These are phyloP conservation scores for Rhagologus leucostigma DNA, from an alignment of 2,113 vertebrate species.

Conservation along the genomic window DNA sequence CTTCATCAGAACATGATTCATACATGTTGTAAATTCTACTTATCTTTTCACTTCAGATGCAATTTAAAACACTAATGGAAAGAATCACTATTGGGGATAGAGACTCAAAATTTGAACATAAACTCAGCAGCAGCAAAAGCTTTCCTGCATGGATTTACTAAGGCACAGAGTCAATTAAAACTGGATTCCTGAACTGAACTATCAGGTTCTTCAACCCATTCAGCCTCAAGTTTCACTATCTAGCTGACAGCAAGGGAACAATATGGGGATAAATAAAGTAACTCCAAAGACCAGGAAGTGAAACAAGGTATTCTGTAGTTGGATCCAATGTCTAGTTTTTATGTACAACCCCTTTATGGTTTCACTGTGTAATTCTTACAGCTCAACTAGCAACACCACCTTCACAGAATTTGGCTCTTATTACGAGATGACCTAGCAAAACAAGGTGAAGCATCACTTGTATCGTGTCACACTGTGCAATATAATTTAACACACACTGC, in stretches of 20 bases:
- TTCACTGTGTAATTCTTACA: not conserved
- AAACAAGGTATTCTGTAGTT: not conserved
- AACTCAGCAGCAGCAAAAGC: not conserved
- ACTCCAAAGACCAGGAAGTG: not conserved
- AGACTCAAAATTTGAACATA: not conserved
- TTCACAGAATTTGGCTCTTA: not conserved
- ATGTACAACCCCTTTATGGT: not conserved
- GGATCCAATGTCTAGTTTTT: not conserved
- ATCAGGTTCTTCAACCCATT: not conserved
- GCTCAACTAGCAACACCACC: not conserved
- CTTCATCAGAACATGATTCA: not conserved
- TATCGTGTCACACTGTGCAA: fast-evolving
- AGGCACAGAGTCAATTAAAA: not conserved
- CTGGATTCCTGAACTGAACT: not conserved
- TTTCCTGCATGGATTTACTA: not conserved
- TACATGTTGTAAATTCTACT: not conserved
- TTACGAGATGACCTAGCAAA: not conserved
- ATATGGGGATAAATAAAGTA: not conserved
- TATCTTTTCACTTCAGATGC: not conserved
- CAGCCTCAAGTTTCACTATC: not conserved
- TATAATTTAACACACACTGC: not conserved
- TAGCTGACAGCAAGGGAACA: not conserved
- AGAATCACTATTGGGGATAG: not conserved
- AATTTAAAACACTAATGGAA: not conserved
- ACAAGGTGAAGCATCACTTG: not conserved